Conservation (phyloP, 2,888 invertebrate species). For the Brachyopa scutellaris region DNA sequence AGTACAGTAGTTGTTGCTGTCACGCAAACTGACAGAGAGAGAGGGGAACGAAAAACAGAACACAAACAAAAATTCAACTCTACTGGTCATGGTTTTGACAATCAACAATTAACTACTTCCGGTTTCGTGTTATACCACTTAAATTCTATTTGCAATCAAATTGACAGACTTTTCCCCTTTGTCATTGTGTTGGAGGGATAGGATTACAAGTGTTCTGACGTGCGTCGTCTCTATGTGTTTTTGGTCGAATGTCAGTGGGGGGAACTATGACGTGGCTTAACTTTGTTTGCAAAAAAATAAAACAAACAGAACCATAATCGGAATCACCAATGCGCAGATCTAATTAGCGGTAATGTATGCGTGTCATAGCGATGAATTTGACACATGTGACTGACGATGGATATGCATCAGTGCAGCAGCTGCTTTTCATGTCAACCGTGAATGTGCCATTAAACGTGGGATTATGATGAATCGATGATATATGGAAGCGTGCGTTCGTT, state of each 20-base stretch:
- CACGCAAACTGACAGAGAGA: conserved; percentile 52
- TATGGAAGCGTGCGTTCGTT: conserved; percentile 10
- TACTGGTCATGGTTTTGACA: conserved; percentile 68
- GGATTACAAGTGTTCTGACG: too few species aligned
- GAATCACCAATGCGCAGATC: conserved; percentile 59
- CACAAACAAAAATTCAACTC: conserved; percentile 35
- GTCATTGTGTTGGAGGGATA: too few species aligned
- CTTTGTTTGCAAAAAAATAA: not conserved
- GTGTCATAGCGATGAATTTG: conserved; percentile 43
- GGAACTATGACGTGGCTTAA: not conserved
- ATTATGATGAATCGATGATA: conserved; percentile 54
- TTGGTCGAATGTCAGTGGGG: conserved; percentile 1
- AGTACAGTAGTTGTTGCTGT: conserved; percentile 43
- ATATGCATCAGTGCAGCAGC: conserved; percentile 35
- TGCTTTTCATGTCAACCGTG: conserved; percentile 41
- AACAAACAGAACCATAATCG: conserved; percentile 9
- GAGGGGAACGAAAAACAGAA: conserved; percentile 1
- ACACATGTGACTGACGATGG: conserved; percentile 54
- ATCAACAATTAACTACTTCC: conserved; percentile 71
- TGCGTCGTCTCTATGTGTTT: too few species aligned
- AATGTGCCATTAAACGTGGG: conserved; percentile 36
- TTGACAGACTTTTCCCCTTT: conserved; percentile 42
- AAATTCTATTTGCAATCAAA: conserved; percentile 69
- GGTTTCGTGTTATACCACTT: conserved; percentile 70
- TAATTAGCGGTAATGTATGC: conserved; percentile 62